Conservation (phyloP, 2,888 invertebrate species). For the Cactoblastis cactorum region DNA sequence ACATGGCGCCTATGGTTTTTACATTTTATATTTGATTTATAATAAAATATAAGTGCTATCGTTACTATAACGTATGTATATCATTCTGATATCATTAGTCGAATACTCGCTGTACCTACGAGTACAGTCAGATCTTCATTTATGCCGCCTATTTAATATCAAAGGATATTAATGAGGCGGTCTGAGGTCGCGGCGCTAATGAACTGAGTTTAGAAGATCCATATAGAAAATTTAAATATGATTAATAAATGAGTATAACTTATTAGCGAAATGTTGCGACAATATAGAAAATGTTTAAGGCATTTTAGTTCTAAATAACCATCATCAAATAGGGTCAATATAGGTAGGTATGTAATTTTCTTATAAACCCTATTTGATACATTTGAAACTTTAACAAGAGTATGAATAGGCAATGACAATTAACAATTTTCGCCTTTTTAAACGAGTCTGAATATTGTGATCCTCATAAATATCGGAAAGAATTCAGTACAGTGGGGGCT, state of each 20-base stretch:
- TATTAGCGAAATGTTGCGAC: too few species aligned
- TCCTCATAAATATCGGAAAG: slow-evolving; percentile 22
- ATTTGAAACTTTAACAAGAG: not conserved
- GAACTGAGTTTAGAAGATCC: slow-evolving; percentile 21
- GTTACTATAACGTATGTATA: slow-evolving; percentile 16
- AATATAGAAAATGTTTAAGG: too few species aligned
- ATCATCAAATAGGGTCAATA: too few species aligned
- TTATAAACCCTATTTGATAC: too few species aligned
- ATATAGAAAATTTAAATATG: not conserved
- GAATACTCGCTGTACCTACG: not conserved
- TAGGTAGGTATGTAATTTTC: too few species aligned
- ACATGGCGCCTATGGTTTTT: slow-evolving; percentile 36
- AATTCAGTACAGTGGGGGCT: slow-evolving; percentile 42
- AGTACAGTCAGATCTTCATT: not conserved
- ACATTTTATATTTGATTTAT: slow-evolving; percentile 39
- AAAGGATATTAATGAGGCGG: slow-evolving; percentile 25
- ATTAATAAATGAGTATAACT: not conserved
- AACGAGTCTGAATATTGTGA: not conserved
- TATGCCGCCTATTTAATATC: slow-evolving; percentile 21
- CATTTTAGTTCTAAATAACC: too few species aligned
- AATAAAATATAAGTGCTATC: slow-evolving; percentile 27
- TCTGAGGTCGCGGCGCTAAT: slow-evolving; percentile 23
- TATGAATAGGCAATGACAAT: not conserved
- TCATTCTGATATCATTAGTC: not conserved
- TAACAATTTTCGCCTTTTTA: not conserved